Conservation (phyloP, 1,140 invertebrate species). For the Hypothenemus hampei region DNA sequence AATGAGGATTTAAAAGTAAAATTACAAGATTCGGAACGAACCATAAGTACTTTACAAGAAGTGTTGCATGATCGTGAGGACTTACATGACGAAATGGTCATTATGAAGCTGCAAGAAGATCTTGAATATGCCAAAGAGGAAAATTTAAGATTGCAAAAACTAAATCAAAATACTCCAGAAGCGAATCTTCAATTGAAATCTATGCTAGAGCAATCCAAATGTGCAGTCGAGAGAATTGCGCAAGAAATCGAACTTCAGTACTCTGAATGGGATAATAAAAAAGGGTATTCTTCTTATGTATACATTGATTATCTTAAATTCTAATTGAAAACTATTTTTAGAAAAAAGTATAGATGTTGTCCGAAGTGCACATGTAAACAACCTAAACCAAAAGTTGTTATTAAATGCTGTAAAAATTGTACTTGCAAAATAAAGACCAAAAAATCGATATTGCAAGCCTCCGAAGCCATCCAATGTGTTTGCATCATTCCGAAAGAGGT, state of each 20-base stretch:
- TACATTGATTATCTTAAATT: background rate
- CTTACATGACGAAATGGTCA: background rate
- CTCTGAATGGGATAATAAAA: constrained; percentile 24
- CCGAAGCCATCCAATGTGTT: background rate
- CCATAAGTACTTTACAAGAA: constrained; percentile 22
- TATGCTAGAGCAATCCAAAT: constrained; percentile 34
- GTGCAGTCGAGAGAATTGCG: constrained; percentile 29
- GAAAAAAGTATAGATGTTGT: constrained; percentile 16
- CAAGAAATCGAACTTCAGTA: constrained; percentile 27
- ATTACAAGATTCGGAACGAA: constrained; percentile 13
- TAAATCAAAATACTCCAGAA: background rate
- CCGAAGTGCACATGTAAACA: constrained; percentile 17
- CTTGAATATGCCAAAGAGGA: constrained; percentile 22
- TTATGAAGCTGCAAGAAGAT: constrained; percentile 12
- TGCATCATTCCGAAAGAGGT: background rate
- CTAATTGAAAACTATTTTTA: background rate
- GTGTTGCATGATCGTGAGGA: constrained; percentile 24
- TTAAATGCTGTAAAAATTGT: constrained; percentile 12
- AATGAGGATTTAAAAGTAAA: constrained; percentile 3
- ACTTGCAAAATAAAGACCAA: constrained; percentile 14
- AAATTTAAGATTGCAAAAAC: constrained; percentile 18
- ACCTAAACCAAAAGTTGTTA: constrained; percentile 9
- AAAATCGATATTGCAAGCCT: background rate
- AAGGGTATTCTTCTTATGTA: background rate
- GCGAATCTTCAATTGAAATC: constrained; percentile 29